Conservation (phyloP, 2,797 vertebrate species). For the Chelon labrosus region DNA sequence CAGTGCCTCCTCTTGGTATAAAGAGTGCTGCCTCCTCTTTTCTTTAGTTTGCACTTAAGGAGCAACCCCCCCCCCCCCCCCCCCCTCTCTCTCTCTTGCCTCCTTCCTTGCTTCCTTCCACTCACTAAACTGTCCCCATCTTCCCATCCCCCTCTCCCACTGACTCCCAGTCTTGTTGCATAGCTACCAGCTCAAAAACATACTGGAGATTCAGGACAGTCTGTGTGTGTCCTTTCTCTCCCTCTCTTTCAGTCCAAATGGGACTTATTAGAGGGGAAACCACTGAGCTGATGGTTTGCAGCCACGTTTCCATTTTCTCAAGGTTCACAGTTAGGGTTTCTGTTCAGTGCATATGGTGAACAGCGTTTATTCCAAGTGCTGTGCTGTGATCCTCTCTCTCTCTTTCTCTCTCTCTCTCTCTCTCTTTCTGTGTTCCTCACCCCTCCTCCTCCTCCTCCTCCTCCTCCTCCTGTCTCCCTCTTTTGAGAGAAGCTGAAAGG, state of each 20-base stretch:
- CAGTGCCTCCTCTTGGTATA: conserved; percentile 20
- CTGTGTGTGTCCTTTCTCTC: conserved; percentile 61
- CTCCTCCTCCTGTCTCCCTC: conserved; percentile 72
- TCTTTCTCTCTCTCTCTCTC: conserved; percentile 26
- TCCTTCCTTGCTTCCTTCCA: conserved; percentile 57
- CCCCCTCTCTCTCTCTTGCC: background rate
- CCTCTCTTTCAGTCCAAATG: conserved; percentile 49
- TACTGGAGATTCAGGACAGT: conserved; percentile 81
- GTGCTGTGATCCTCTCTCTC: conserved; percentile 65
- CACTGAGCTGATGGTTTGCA: conserved; percentile 18
- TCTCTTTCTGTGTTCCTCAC: conserved; percentile 11
- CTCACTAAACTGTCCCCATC: conserved; percentile 78
- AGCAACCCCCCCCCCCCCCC: conserved; percentile 16
- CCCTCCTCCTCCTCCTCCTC: conserved; percentile 31
- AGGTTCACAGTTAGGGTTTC: conserved; percentile 42
- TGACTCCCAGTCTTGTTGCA: conserved; percentile 85
- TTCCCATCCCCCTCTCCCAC: conserved; percentile 82
- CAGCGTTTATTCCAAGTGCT: conserved; percentile 63
- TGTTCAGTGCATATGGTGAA: conserved; percentile 59
- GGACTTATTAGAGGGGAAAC: conserved; percentile 52
- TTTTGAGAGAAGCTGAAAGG: conserved; percentile 84
- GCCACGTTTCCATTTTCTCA: conserved; percentile 35
- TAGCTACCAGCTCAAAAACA: conserved; percentile 85
- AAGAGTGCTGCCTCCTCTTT: conserved; percentile 36
- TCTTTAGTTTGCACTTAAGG: conserved; percentile 64